Evolutionary conservation across 2,113 vertebrate species (phyloP).

Genomic region (Vidua chalybeata): DNA sequence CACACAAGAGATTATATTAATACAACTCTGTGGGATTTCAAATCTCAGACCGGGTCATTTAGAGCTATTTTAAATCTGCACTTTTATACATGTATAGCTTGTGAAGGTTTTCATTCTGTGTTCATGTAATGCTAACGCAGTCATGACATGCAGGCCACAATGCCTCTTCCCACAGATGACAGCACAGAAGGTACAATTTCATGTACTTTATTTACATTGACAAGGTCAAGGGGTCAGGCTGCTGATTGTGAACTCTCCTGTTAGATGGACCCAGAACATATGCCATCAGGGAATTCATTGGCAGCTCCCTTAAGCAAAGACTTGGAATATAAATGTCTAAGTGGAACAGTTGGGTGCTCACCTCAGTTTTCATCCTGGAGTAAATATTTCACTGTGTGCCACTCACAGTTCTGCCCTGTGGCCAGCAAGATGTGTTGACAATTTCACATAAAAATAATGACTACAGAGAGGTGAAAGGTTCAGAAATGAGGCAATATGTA

Average conservation of each 20-base stretch:
- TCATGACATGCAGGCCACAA: not conserved
- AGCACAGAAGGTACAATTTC: not conserved
- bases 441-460: not conserved
- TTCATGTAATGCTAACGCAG: not conserved
- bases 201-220: not conserved
- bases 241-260: not conserved
- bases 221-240: not conserved
- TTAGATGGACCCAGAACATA: not conserved
- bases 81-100: not conserved
- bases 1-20: not conserved
- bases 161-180: not conserved
- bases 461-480: constrained; percentile 8
- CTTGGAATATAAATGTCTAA: not conserved
- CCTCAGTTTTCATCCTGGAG: not conserved
- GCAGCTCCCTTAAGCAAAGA: not conserved
- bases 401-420: not conserved
- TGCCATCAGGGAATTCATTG: not conserved
- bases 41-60: not conserved
- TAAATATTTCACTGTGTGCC: not conserved
- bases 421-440: not conserved
- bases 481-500: not conserved
- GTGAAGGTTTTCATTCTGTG: not conserved
- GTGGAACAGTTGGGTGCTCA: not conserved
- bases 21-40: not conserved
- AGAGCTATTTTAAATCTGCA: not conserved